Base-by-base conservation (phyloP, 2,797 vertebrate species). In the Columba guinea region DNA sequence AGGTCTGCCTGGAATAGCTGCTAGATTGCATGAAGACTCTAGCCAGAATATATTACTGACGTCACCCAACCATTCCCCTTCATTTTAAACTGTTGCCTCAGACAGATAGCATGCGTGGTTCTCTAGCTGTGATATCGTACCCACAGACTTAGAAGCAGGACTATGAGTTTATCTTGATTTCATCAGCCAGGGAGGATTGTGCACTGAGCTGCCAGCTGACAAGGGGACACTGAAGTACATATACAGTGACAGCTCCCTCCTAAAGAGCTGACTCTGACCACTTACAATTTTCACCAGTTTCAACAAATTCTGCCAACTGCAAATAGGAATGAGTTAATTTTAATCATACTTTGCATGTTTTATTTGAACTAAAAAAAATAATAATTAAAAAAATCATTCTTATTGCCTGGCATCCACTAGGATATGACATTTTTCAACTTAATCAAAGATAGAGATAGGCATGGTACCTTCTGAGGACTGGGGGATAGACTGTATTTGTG, bases 41-140 rank as follows among this genome's bases (percentile, higher is more conserved):
- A 69, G 26, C 21, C 65, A 84, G 65, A 92, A 75, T 28, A 7
- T 12, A 20, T 67, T 44, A 37, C 9, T 13, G 5, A 20, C n/a
- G 6, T 37, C n/a, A 60, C 24, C 2, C 44, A 56, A 18, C 4
- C 1, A 2, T 63, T 68, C 23, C 14, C 9, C 30, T 88, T 62
- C 39, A 30, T 81, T 82, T 91, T 86, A 58, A 48, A 19, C 20
- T 58, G 6, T 27, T 74, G 24, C 56, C 22, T 17, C 39, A 67
- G 48, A 35, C 14, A 1, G 2, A 16, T 71, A 48, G 1, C 15
- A 8, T 4, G 7, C 1, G 0, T 56, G 77, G 56, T n/a, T 56
- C n/a, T 64, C 44, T 77, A 76, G 34, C n/a, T 90, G n/a, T 48
- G 64, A 4, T 24, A 44, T 32, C 52, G 59, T 70, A 17, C 23